phyloP scores from a whole-genome alignment of 2,797 vertebrate species.

The Enteromius trimaculatus region DNA sequence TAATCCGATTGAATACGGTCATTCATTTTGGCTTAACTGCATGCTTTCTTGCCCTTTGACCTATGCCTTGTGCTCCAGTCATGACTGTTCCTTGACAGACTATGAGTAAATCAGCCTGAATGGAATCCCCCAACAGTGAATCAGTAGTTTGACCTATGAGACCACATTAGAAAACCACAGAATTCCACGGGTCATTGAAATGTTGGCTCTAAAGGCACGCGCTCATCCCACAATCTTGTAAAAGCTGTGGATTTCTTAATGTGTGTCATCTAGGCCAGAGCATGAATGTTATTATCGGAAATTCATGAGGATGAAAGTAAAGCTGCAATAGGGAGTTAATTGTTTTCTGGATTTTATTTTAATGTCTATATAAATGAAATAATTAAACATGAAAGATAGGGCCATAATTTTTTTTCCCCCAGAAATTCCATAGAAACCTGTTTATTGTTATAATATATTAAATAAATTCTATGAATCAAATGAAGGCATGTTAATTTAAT shows the following conservation, averaged over 20 bases:
- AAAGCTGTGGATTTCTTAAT: background rate
- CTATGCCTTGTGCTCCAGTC: background rate
- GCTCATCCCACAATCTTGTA: constrained; percentile 3
- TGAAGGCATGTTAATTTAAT: background rate
- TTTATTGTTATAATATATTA: background rate
- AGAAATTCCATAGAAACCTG: background rate
- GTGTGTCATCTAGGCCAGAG: background rate
- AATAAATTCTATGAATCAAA: background rate
- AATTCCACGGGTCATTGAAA: background rate
- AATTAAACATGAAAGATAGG: background rate
- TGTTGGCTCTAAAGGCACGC: background rate
- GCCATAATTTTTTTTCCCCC: background rate
- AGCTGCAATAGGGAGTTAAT: background rate
- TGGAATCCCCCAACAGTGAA: background rate
- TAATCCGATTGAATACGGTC: background rate
- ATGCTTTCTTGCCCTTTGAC: constrained; percentile 13
- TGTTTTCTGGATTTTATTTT: background rate
- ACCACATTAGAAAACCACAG: constrained; percentile 33
- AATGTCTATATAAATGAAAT: background rate
- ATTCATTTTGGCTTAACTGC: background rate
- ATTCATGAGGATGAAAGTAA: constrained; percentile 7
- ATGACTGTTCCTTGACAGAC: background rate
- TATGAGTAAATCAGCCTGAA: background rate
- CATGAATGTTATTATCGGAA: background rate
- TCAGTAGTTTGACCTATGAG: constrained; percentile 21